Conservation (phyloP, 2,888 invertebrate species). For the Agonopterix subpropinquella region DNA sequence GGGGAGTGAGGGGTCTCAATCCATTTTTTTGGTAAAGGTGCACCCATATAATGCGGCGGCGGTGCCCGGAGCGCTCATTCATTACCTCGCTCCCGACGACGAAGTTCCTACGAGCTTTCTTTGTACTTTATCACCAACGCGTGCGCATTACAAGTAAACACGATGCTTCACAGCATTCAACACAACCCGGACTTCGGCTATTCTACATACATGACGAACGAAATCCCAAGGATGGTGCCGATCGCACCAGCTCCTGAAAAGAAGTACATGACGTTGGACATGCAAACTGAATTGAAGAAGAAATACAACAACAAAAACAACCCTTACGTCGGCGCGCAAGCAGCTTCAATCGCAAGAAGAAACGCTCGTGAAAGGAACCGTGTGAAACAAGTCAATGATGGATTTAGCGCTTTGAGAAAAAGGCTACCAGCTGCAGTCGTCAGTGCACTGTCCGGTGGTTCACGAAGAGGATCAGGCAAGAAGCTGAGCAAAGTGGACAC, state of each 20-base stretch:
- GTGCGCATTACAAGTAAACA: slow-evolving; percentile 17
- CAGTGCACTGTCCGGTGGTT: slow-evolving; percentile 77
- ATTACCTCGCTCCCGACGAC: slow-evolving; percentile 38
- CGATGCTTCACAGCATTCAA: slow-evolving; percentile 43
- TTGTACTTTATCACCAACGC: slow-evolving; percentile 16
- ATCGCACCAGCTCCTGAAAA: slow-evolving; percentile 73
- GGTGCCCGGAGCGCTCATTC: slow-evolving; percentile 50
- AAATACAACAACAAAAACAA: slow-evolving; percentile 80
- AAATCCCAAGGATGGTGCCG: slow-evolving; percentile 54
- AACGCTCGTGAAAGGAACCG: slow-evolving; percentile 97
- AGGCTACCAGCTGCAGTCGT: slow-evolving; percentile 89
- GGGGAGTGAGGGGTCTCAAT: slow-evolving; percentile 56
- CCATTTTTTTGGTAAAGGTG: slow-evolving; percentile 57
- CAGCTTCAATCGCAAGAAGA: slow-evolving; percentile 89
- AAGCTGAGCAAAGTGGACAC: slow-evolving; percentile 96
- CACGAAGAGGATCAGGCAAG: slow-evolving; percentile 85
- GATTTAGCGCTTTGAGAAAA: slow-evolving; percentile 90
- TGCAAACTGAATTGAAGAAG: slow-evolving; percentile 72
- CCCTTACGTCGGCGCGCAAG: slow-evolving; percentile 76
- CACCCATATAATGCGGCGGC: slow-evolving; percentile 53
- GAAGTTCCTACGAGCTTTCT: slow-evolving; percentile 29
- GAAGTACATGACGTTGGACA: slow-evolving; percentile 35
- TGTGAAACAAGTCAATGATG: slow-evolving; percentile 96
- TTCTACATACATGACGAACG: slow-evolving; percentile 16
- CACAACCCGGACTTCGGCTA: slow-evolving; percentile 15